Evolutionary conservation across 2,888 invertebrate species (phyloP).

Genomic region (Diaprepes abbreviatus): DNA sequence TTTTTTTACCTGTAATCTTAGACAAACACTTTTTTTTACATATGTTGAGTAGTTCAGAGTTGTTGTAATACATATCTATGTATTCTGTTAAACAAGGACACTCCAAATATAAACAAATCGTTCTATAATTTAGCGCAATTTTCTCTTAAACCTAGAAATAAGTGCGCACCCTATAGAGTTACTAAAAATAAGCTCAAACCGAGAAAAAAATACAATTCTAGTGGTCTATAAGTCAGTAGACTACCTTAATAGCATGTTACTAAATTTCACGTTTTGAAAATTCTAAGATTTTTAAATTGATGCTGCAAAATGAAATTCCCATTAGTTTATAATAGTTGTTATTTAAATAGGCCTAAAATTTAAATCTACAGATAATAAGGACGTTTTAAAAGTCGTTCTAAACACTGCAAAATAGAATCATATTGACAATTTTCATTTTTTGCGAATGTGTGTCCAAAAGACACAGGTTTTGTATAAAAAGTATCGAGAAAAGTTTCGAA

Average conservation of each 20-base stretch:
- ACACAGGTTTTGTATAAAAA: too few relatives aligned
- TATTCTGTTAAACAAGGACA: neutral
- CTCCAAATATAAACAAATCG: neutral
- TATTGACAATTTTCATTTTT: too few relatives aligned
- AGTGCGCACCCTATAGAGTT: slow-evolving; percentile 23
- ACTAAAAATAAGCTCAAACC: slow-evolving; percentile 26
- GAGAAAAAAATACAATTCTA: slow-evolving; percentile 10
- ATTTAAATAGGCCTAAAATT: neutral
- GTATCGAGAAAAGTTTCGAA: too few relatives aligned
- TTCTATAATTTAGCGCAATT: slow-evolving; percentile 15
- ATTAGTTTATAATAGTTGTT: neutral
- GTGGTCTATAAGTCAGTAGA: slow-evolving; percentile 6
- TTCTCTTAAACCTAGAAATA: slow-evolving; percentile 28
- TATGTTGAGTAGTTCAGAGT: too few relatives aligned
- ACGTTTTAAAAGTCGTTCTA: neutral
- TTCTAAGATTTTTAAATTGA: neutral
- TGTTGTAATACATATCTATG: neutral
- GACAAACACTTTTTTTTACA: too few relatives aligned
- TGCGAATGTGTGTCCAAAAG: too few relatives aligned
- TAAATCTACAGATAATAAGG: neutral
- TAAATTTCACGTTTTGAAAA: neutral
- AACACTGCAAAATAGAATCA: too few relatives aligned
- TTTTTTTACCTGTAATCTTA: too few relatives aligned
- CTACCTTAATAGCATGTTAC: neutral
- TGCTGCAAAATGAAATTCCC: neutral